Percentiles rank a stretch among this genome's conserved stretches.
Evolutionary conservation across 1,140 invertebrate species (phyloP).

Genomic region (Trichogramma pretiosum): DNA sequence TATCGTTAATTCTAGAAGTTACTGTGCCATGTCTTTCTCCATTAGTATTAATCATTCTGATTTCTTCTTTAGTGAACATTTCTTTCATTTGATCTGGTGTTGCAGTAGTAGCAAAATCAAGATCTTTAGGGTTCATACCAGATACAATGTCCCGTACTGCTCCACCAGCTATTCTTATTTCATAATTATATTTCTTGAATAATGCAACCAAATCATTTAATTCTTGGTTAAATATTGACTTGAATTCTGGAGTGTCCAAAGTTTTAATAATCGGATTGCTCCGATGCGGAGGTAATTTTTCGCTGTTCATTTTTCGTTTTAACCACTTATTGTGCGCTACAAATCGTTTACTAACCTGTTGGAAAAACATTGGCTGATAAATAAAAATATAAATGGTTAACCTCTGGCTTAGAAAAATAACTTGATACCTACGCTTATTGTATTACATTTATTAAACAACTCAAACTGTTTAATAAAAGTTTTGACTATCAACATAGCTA

Average conservation of each 20-base stretch:
- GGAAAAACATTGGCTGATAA: slow-evolving; percentile 3
- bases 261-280: slow-evolving; percentile 60
- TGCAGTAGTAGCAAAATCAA: slow-evolving; percentile 96
- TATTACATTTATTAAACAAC: not conserved
- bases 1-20: slow-evolving; percentile 92
- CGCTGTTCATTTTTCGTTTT: slow-evolving; percentile 21
- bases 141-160: slow-evolving; percentile 94
- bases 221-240: slow-evolving; percentile 74
- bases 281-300: slow-evolving; percentile 42
- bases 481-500: not conserved
- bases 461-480: not conserved
- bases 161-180: slow-evolving; percentile 89
- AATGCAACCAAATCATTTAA: slow-evolving; percentile 58
- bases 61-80: slow-evolving; percentile 78
- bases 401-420: not conserved
- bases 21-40: slow-evolving; percentile 98
- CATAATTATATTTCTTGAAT: slow-evolving; percentile 76
- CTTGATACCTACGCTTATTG: slow-evolving; percentile 8
- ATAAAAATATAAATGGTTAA: no score
- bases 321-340: slow-evolving; percentile 21
- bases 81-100: slow-evolving; percentile 94
- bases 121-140: slow-evolving; percentile 74
- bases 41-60: slow-evolving; percentile 86
- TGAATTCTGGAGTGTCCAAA: slow-evolving; percentile 63
- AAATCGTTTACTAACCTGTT: slow-evolving; percentile 19